phyloP scores from a whole-genome alignment of 2,888 invertebrate species.

The Mesorhabditis spiculigera region DNA sequence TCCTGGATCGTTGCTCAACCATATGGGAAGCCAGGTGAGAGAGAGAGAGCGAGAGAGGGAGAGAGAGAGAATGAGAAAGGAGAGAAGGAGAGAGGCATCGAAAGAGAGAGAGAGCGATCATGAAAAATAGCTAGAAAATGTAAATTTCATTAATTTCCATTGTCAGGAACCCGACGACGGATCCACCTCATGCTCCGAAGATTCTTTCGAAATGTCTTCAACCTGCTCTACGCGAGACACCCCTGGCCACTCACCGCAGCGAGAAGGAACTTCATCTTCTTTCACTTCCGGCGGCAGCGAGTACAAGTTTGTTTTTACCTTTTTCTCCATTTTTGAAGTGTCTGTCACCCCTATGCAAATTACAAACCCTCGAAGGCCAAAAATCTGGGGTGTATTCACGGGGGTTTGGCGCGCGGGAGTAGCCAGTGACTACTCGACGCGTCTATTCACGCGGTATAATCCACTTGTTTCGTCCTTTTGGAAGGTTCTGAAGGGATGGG shows the following conservation, averaged over 20 bases:
- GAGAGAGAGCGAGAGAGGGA: neutral
- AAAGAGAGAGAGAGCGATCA: neutral
- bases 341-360: too few relatives aligned
- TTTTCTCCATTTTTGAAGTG: too few relatives aligned
- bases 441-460: too few relatives aligned
- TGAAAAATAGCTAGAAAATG: too few relatives aligned
- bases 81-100: neutral
- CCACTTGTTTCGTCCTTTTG: too few relatives aligned
- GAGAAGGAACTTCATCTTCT: neutral
- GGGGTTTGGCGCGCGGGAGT: too few relatives aligned
- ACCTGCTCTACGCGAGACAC: constrained; percentile 10
- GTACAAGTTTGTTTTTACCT: neutral
- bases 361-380: too few relatives aligned
- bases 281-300: constrained; percentile 1
- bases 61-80: neutral
- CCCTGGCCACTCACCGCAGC: neutral
- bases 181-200: constrained; percentile 49
- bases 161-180: constrained; percentile 25
- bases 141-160: too few relatives aligned
- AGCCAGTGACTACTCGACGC: too few relatives aligned
- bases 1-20: neutral
- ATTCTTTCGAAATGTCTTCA: constrained; percentile 50
- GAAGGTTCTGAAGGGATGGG: too few relatives aligned
- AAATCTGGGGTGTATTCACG: too few relatives aligned
- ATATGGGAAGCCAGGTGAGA: neutral